phyloP scores from a whole-genome alignment of 2,797 vertebrate genomes.

The Eulemur coronatus region DNA sequence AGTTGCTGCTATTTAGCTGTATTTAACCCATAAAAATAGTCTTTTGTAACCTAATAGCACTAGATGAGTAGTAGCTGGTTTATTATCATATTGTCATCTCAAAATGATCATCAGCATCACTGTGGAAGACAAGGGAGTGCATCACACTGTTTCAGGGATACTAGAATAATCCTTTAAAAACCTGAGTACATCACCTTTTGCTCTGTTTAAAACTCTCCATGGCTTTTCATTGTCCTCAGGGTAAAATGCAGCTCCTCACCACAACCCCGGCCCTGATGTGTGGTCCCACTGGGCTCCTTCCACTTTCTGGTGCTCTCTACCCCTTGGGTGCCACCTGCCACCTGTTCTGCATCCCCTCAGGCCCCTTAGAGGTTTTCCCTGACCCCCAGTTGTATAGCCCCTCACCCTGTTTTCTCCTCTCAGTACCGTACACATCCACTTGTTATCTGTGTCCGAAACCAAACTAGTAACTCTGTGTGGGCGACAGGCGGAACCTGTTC shows the following conservation, averaged over 20 bases:
- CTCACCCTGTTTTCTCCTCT: background rate
- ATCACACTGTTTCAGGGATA: rapidly evolving
- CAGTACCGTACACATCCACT: rapidly evolving
- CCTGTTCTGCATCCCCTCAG: background rate
- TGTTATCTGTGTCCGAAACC: background rate
- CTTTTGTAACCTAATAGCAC: background rate
- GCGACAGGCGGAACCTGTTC: conserved; percentile 32
- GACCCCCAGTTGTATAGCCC: too few species aligned
- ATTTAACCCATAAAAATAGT: background rate
- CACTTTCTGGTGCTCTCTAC: background rate
- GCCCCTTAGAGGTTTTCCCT: too few species aligned
- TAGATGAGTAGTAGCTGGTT: background rate
- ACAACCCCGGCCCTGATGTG: background rate
- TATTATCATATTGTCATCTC: background rate
- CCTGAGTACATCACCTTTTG: rapidly evolving
- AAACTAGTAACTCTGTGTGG: background rate
- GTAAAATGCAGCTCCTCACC: background rate
- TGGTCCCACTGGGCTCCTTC: background rate
- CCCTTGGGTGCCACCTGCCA: background rate
- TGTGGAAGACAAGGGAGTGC: background rate
- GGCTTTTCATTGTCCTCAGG: background rate
- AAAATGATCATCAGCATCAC: background rate
- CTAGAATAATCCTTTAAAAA: background rate
- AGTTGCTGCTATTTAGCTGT: background rate
- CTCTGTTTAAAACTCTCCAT: background rate